Evolutionary conservation across 2,113 vertebrate genomes (phyloP), one percentile per base, ranked within the genome.

Genomic region (Epinephelus moara): DNA sequence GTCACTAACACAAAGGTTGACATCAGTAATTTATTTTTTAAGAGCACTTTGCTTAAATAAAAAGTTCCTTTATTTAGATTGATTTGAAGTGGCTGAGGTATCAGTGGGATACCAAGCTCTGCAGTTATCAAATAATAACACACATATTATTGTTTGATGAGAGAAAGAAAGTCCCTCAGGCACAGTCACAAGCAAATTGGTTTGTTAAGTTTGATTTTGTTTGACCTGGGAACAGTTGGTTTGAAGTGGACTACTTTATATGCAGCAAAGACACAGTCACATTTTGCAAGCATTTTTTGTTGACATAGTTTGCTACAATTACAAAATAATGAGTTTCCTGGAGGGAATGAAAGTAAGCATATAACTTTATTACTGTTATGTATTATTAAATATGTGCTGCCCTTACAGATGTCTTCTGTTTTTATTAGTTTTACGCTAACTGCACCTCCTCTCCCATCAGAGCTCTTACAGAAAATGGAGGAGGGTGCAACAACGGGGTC

Each of bases 201-300:
- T 78, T 78, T 52, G 63, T 69, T 55, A 47, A 55, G 59, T 30
- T 61, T 81, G 40, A 75, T 73, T 87, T 57, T 40, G 49, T 72
- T 75, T 53, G 53, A 78, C 55, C 50, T 5, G 60, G 15, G 37
- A 37, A 49, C 33, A 49, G 17, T 42, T n/a, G 4, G 52, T 60
- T 30, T 27, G 33, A 50, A 80, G 9, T 63, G 15, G 4, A 60
- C 27, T 82, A 2, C 30, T 64, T 61, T 30, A 56, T 1, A 66
- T 60, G 62, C 60, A 57, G 47, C 17, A 10, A 60, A 70, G 37
- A 50, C 12, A 21, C 15, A 21, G 14, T 55, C 45, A 37, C 25
- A 21, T 53, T 61, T 68, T 53, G 55, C 23, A 13, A 52, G 19
- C 45, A 19, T 14, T 60, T 60, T 40, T 25, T n/a, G 27, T 42